Conservation (phyloP, 2,888 invertebrate genomes). For the Globia sparganii region DNA sequence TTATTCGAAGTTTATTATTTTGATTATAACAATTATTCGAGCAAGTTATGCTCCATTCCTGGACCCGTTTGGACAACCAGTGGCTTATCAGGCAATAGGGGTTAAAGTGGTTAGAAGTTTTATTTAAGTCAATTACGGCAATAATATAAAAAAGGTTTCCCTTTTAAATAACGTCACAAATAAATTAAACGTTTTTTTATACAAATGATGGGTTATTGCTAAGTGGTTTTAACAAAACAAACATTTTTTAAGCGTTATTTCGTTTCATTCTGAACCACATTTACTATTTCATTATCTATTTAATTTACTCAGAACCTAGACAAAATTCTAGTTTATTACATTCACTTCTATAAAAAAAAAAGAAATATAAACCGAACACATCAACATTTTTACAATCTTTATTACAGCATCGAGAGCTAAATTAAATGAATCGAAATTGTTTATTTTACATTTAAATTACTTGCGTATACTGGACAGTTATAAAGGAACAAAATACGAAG, state of each 20-base stretch:
- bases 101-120: conserved; percentile 37
- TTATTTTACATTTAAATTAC: conserved; percentile 35
- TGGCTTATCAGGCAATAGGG: conserved; percentile 39
- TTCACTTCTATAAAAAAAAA: conserved; percentile 18
- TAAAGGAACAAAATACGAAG: conserved; percentile 32
- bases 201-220: not conserved
- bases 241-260: not conserved
- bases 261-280: not conserved
- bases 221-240: not conserved
- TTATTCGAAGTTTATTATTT: conserved; percentile 54
- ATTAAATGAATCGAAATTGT: conserved; percentile 33
- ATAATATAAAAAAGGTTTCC: conserved; percentile 21
- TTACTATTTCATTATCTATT: not conserved
- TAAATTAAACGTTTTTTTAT: not conserved
- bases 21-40: conserved; percentile 58
- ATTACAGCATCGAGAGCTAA: conserved; percentile 32
- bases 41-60: conserved; percentile 50
- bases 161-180: conserved; percentile 5
- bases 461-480: conserved; percentile 1
- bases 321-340: conserved; percentile 6
- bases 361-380: not conserved
- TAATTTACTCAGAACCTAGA: conserved; percentile 24
- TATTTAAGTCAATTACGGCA: conserved; percentile 39
- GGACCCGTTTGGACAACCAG: conserved; percentile 30
- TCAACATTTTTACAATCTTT: conserved; percentile 27